These are phyloP conservation scores for Griposia aprilina DNA, from an alignment of 2,888 invertebrate species.

Conservation along the genomic window DNA sequence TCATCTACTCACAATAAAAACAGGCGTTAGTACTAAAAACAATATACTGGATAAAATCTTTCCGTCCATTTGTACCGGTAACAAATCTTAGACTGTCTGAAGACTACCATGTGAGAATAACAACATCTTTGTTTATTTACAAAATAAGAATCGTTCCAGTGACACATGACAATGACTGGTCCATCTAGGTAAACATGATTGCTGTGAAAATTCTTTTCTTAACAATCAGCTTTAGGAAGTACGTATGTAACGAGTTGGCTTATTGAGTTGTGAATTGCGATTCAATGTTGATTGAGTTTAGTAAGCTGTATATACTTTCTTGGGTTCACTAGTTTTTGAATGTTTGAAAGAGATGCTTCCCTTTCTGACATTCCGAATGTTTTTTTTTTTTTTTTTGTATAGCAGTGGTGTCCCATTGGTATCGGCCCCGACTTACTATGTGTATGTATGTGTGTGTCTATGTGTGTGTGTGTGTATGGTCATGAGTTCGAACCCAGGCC, in stretches of 20 bases:
- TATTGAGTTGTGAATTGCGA: not conserved
- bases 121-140: constrained; percentile 63
- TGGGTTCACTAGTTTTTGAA: too few relatives aligned
- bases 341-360: too few relatives aligned
- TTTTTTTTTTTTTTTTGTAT: too few relatives aligned
- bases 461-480: too few relatives aligned
- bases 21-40: constrained; percentile 68
- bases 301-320: not conserved
- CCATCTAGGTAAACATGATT: constrained; percentile 44
- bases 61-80: constrained; percentile 72
- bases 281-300: constrained; percentile 11
- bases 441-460: too few relatives aligned
- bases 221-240: constrained; percentile 36
- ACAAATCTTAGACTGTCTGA: constrained; percentile 47
- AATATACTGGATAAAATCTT: constrained; percentile 66
- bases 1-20: constrained; percentile 68
- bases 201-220: constrained; percentile 57
- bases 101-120: constrained; percentile 29
- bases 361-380: too few relatives aligned
- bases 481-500: too few relatives aligned
- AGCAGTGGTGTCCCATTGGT: too few relatives aligned
- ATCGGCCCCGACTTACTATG: too few relatives aligned
- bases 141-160: constrained; percentile 58
- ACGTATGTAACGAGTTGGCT: not conserved
- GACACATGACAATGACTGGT: constrained; percentile 62